Evolutionary conservation across 2,797 vertebrate species (phyloP).

Genomic region (Gila robusta): DNA sequence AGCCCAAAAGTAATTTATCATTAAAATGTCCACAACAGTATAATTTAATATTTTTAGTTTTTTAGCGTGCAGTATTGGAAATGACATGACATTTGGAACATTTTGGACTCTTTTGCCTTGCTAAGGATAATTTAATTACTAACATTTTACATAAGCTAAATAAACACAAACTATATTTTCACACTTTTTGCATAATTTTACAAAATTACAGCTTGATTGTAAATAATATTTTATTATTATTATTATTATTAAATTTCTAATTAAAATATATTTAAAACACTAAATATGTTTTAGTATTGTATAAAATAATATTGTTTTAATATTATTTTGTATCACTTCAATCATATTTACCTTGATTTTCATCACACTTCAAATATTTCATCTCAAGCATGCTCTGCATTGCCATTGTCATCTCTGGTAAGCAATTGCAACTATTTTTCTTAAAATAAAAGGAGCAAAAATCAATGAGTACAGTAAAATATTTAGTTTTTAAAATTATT

Average conservation of each 20-base stretch:
- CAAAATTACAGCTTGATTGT: not conserved
- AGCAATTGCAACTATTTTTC: not conserved
- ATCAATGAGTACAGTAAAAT: not conserved
- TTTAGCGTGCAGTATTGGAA: not conserved
- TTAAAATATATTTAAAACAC: not conserved
- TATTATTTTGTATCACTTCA: too few species aligned
- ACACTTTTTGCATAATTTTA: not conserved
- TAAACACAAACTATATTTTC: not conserved
- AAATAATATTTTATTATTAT: not conserved
- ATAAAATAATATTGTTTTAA: too few species aligned
- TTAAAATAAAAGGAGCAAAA: not conserved
- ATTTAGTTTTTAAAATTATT: not conserved
- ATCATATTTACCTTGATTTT: not conserved
- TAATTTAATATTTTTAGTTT: too few species aligned
- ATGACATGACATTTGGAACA: not conserved
- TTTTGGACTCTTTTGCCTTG: too few species aligned
- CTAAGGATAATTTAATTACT: not conserved
- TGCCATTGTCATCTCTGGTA: not conserved
- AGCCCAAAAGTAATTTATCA: too few species aligned
- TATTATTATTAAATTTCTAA: not conserved
- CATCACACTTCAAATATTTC: not conserved
- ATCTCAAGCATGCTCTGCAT: not conserved
- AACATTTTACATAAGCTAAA: not conserved
- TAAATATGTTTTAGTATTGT: not conserved
- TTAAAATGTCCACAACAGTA: too few species aligned